Percentiles rank a stretch among this genome's conserved stretches.
These are phyloP conservation scores for Holcopasites calliopsidis DNA, from an alignment of 1,140 invertebrate genomes.

Conservation along the genomic window DNA sequence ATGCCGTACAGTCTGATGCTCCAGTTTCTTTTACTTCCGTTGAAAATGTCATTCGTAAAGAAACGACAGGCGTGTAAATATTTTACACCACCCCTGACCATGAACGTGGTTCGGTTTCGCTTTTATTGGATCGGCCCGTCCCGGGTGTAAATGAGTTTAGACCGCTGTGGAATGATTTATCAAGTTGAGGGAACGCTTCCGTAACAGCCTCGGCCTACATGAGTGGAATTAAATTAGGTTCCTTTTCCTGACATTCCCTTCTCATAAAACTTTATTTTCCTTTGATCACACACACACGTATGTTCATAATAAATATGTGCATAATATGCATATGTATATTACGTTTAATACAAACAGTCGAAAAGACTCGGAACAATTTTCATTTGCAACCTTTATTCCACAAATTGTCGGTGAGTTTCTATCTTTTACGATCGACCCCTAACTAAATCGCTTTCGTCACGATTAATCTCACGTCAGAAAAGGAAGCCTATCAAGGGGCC, in stretches of 20 bases:
- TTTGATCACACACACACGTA: neutral
- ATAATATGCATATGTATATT: too few species aligned
- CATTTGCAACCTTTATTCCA: too few species aligned
- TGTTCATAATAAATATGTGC: too few species aligned
- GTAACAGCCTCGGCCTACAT: neutral
- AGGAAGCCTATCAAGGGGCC: neutral
- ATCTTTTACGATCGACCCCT: too few species aligned
- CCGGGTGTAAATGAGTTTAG: neutral
- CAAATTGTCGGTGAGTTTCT: too few species aligned
- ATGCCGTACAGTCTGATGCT: constrained; percentile 55
- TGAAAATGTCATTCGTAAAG: constrained; percentile 10
- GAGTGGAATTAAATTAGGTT: constrained; percentile 8
- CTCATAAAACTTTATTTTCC: neutral
- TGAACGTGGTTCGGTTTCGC: constrained; percentile 33
- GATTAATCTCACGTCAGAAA: neutral
- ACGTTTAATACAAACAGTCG: too few species aligned
- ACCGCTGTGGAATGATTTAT: constrained; percentile 28
- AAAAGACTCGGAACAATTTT: too few species aligned
- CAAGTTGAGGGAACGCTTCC: neutral
- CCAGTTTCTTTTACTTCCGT: constrained; percentile 44
- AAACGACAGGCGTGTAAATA: constrained; percentile 19
- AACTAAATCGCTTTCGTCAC: too few species aligned
- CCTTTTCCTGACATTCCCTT: neutral
- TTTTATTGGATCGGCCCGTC: constrained; percentile 2
- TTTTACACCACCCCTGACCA: constrained; percentile 17